Base-by-base conservation (phyloP, 1,140 invertebrate species). In the Pemphigus obesinymphae region DNA sequence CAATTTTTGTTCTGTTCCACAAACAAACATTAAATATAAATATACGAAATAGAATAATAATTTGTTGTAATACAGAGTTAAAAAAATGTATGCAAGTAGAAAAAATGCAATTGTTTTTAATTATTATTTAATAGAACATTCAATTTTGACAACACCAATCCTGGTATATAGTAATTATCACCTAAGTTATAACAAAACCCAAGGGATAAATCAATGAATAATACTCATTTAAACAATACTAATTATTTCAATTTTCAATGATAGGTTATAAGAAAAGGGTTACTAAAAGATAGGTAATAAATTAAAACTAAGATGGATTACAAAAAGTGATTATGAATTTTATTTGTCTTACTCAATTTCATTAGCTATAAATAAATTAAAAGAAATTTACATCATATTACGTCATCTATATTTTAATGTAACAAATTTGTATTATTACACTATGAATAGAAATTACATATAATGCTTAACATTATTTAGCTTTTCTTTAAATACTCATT, bases 401-500 rank as follows among this genome's bases (percentile, higher is more conserved):
- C n/a, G 76, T 80, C 15, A 80, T 80, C 58, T 31, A 63, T 48
- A 73, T 63, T 63, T n/a, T 43, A 43, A 80, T 80, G 55, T 61
- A 63, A 80, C 76, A 80, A 40, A 40, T 40, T 78, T 61, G 11
- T 63, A 43, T 48, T 61, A 80, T 63, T 63, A 63, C 15, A 61
- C 29, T 80, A 61, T 61, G 1, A 80, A 63, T 61, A 80, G 23
- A 43, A 45, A 63, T 63, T 55, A 80, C 37, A 80, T 29, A 43
- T 43, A 45, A 76, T 45, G 76, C 15, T 58, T 31, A 80, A 29
- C 17, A 63, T 61, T 45, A 7, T 63, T 43, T n/a, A n/a, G n/a
- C n/a, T n/a, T 61, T 58, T 80, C 17, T 70, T 43, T 70, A 70
- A 80, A 80, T 80, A 80, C 55, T 80, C 76, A 80, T 63, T 80